Base-by-base conservation (phyloP, 2,113 vertebrate species). In the Channa argus region DNA sequence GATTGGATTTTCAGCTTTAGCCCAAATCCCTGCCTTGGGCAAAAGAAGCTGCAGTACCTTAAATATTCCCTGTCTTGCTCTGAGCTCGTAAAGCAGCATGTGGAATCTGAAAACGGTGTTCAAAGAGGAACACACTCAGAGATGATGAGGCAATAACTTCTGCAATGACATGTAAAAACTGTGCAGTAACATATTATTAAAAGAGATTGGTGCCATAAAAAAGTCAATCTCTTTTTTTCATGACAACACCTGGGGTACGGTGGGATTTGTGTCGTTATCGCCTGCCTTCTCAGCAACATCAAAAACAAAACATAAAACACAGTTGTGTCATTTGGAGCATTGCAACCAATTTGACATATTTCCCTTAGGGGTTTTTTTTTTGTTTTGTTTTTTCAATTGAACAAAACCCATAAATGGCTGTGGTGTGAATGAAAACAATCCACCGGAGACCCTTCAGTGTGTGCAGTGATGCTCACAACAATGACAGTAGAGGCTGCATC, bases 281-380 rank as follows among this genome's bases (percentile, higher is more conserved):
- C 39, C 33, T 5, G 38, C 50, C 38, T 63, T 46, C 43, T 47
- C 10, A 1, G 55, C 8, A 59, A 51, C 51, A 81, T 53, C 45
- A 71, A 49, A 50, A n/a, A 11, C 63, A 14, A 39, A 14, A 13
- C 34, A 55, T 44, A 4, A 49, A 33, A 33, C 60, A 46, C 14
- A 9, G 43, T 44, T 5, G 11, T 36, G 38, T 9, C 62, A 38
- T 43, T 12, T 11, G 34, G 14, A 6, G 44, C 34, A 13, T 37
- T 39, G 41, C 39, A 46, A 52, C 11, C 47, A 44, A 6, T n/a
- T 13, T 71, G 38, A 44, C 41, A 67, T 52, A 63, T 75, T 85
- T 77, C 63, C 0, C 53, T 3, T 3, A 33, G 8, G 36, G 6
- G 36, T 60, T 54, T 45, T 71, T 36, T 37, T 50, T 24, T 24